These are phyloP conservation scores for Indicator indicator DNA, from an alignment of 2,113 vertebrate genomes.

Conservation along the genomic window DNA sequence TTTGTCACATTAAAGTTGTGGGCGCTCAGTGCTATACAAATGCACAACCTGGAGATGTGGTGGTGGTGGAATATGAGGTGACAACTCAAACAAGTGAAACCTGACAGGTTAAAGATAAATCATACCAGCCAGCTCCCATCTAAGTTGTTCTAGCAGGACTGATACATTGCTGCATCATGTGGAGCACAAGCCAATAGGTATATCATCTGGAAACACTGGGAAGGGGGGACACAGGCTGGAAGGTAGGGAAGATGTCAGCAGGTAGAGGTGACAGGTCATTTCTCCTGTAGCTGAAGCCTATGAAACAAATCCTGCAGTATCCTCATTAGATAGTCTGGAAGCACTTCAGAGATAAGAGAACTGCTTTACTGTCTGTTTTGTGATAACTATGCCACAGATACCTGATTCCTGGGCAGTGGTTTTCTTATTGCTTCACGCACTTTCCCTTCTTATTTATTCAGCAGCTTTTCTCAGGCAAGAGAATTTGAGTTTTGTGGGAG, in stretches of 20 bases:
- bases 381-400: neutral
- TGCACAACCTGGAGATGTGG: neutral
- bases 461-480: neutral
- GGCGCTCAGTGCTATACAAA: neutral
- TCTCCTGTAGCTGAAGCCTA: neutral
- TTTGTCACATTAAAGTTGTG: neutral
- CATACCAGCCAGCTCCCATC: neutral
- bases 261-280: neutral
- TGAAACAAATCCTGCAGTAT: neutral
- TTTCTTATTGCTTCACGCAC: neutral
- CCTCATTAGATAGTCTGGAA: neutral
- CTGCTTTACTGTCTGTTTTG: neutral
- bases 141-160: neutral
- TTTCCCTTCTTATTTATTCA: neutral
- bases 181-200: neutral
- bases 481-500: conserved; percentile 25
- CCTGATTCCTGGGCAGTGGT: accelerated
- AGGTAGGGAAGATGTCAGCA: neutral
- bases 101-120: neutral
- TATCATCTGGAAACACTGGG: neutral
- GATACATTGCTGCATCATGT: neutral
- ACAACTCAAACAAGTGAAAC: neutral
- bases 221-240: neutral
- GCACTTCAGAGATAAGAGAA: neutral
- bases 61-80: neutral